phyloP scores from a whole-genome alignment of 2,113 vertebrate genomes.

The Hucho hucho region DNA sequence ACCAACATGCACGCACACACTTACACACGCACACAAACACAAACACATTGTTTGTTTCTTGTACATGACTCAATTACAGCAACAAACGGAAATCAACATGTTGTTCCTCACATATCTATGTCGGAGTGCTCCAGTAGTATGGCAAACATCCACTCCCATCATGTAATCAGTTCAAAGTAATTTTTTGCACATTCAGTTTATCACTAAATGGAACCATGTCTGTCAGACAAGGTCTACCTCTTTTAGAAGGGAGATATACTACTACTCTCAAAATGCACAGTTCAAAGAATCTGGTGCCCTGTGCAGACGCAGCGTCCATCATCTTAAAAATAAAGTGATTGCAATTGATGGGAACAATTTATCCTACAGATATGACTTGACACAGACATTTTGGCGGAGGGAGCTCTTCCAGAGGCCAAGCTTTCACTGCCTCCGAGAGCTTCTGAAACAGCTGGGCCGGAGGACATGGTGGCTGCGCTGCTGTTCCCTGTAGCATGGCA shows the following conservation, averaged over 20 bases:
- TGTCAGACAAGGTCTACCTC: conserved; percentile 1
- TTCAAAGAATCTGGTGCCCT: conserved; percentile 24
- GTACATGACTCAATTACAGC: conserved; percentile 8
- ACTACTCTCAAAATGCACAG: not conserved
- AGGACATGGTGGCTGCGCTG: conserved; percentile 2
- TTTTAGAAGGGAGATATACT: conserved; percentile 29
- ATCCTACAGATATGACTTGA: conserved; percentile 62
- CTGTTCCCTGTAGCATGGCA: not conserved
- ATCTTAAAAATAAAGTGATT: conserved; percentile 45
- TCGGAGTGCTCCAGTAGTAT: too few relatives aligned
- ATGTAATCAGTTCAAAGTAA: too few relatives aligned
- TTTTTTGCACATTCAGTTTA: not conserved
- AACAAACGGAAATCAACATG: not conserved
- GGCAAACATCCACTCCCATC: too few relatives aligned
- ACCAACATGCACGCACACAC: conserved; percentile 1
- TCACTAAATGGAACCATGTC: not conserved
- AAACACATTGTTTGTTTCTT: not conserved
- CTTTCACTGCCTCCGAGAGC: conserved; percentile 62
- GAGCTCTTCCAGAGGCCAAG: conserved; percentile 63
- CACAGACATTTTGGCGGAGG: conserved; percentile 71
- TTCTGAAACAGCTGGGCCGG: conserved; percentile 61
- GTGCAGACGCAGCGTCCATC: conserved; percentile 26
- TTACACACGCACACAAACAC: not conserved
- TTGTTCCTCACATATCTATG: not conserved
- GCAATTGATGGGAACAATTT: conserved; percentile 26